phyloP scores from a whole-genome alignment of 2,113 vertebrate species.

The Noturus placidus region DNA sequence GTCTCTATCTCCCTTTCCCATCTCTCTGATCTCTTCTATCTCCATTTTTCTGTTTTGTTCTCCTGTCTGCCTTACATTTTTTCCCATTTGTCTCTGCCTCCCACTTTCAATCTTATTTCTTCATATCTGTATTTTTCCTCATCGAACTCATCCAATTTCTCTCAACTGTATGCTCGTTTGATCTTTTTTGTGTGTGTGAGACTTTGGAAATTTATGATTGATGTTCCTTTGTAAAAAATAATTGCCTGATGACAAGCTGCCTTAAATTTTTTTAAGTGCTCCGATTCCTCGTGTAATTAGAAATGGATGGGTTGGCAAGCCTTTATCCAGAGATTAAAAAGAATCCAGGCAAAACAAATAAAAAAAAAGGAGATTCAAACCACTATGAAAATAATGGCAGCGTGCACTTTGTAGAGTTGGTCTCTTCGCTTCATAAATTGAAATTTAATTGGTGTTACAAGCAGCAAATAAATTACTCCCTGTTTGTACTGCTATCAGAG shows the following conservation, averaged over 20 bases:
- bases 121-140: constrained; percentile 27
- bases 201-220: constrained; percentile 33
- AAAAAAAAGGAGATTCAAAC: constrained; percentile 1
- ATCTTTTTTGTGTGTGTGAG: constrained; percentile 26
- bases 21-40: constrained; percentile 18
- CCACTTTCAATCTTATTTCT: constrained; percentile 33
- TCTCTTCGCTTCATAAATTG: not conserved
- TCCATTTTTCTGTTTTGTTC: not conserved
- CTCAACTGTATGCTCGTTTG: constrained; percentile 21
- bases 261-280: constrained; percentile 2
- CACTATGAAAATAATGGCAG: not conserved
- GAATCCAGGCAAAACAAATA: constrained; percentile 17
- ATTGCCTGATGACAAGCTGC: constrained; percentile 31
- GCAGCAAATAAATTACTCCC: not conserved
- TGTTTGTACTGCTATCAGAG: not conserved
- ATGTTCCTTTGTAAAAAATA: constrained; percentile 34
- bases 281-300: constrained; percentile 24
- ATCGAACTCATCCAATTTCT: not conserved
- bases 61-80: constrained; percentile 22
- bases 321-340: constrained; percentile 37
- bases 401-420: not conserved
- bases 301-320: constrained; percentile 26
- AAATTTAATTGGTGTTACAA: not conserved
- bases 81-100: constrained; percentile 7
- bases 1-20: constrained; percentile 13